Evolutionary conservation across 2,113 vertebrate genomes (phyloP), one percentile per base, ranked within the genome.

Genomic region (Anolis sagrei): DNA sequence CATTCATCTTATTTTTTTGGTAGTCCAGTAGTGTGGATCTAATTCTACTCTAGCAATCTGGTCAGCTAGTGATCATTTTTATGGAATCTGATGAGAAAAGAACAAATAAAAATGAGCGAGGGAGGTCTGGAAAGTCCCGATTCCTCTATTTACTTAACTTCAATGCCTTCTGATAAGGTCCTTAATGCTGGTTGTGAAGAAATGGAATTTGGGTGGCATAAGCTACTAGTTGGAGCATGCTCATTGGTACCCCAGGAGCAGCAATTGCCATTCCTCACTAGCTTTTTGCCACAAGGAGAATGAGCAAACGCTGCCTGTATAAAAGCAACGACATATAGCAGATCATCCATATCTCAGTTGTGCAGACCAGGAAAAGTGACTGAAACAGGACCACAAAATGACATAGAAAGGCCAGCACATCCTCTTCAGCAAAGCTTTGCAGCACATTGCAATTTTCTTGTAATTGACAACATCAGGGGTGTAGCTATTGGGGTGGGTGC

Each of bases 291-390:
- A 84, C 8, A 83, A 92, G 82, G 88, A 88, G 86, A 92, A 92
- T 70, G 83, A 86, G 69, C 74, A 90, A 88, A 84, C 88, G 83
- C 76, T 39, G 76, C 44, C 39, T 85, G 91, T 86, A 1, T 87
- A 90, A 89, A 87, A 90, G 89, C 93, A 92, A 92, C 93, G 92
- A 92, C 80, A 90, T 34, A 13, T 86, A 88, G 90, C 90, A 89
- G 90, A 89, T 89, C 78, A 61, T 77, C 84, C 74, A 29, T 74
- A 13, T 88, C 84, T 89, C 86, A 89, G 88, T 78, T 88, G 88
- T 44, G 1, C 78, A 64, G 64, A 81, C 5, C 39, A 29, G 70
- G 44, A 72, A 77, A 51, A 21, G 34, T 84, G 82, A 16, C 81
- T 69, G 27, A 27, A 89, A 81, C 75, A 82, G 76, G 68, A 0